Evolutionary conservation across 2,888 invertebrate species (phyloP).

Genomic region (Sinohyriopsis cumingii): DNA sequence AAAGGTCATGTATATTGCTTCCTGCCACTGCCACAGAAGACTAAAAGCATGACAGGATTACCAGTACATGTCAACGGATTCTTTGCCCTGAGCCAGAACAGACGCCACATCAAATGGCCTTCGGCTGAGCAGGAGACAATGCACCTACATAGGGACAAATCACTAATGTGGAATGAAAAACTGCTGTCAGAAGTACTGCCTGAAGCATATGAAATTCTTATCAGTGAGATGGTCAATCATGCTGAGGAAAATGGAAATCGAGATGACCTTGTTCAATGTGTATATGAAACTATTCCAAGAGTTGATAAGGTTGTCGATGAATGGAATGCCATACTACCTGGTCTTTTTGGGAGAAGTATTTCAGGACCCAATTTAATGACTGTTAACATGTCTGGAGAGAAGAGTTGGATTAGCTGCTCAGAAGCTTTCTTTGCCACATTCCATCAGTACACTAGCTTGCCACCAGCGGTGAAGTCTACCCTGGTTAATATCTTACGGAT

Average conservation of each 20-base stretch:
- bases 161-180: conserved; percentile 22
- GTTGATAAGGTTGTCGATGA: background rate
- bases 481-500: too few relatives aligned
- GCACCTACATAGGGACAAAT: conserved; percentile 14
- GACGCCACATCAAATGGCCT: conserved; percentile 21
- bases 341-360: conserved; percentile 7
- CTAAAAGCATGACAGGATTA: conserved; percentile 11
- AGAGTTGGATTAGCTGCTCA: conserved; percentile 9
- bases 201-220: conserved; percentile 13
- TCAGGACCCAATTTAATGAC: conserved; percentile 5
- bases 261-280: background rate
- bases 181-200: conserved; percentile 17
- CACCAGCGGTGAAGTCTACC: too few relatives aligned
- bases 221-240: conserved; percentile 6
- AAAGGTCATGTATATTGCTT: conserved; percentile 24
- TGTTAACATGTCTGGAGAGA: conserved; percentile 9
- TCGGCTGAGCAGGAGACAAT: conserved; percentile 8
- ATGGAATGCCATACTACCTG: conserved; percentile 31
- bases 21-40: conserved; percentile 26
- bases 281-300: conserved; percentile 16
- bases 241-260: conserved; percentile 1
- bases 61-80: conserved; percentile 28
- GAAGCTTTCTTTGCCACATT: conserved; percentile 12
- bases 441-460: too few relatives aligned
- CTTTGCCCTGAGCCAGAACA: conserved; percentile 22